Evolutionary conservation across 2,797 vertebrate genomes (phyloP).

Genomic region (Centropyge bicolor): DNA sequence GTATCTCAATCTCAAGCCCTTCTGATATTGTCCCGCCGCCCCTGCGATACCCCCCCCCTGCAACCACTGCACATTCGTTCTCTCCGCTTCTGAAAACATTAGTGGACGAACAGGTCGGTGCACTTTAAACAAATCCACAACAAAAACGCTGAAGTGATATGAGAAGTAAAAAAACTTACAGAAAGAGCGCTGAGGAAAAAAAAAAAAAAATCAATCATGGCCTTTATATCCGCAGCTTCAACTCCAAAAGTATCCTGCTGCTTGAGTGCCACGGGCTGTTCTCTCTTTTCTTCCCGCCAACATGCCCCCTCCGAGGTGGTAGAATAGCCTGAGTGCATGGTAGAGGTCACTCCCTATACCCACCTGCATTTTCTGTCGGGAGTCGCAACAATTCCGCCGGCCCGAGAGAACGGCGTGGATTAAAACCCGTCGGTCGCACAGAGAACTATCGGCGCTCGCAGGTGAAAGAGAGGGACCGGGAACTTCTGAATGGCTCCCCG

Average conservation of each 20-base stretch:
- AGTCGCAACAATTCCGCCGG: slow-evolving; percentile 40
- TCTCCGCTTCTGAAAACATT: slow-evolving; percentile 32
- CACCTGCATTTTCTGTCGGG: slow-evolving; percentile 50
- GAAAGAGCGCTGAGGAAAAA: slow-evolving; percentile 36
- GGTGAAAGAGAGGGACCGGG: slow-evolving; percentile 27
- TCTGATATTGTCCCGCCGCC: slow-evolving; percentile 9
- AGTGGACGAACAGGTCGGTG: slow-evolving; percentile 28
- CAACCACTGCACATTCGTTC: slow-evolving; percentile 6
- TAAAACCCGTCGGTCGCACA: slow-evolving; percentile 53
- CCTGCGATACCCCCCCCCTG: slow-evolving; percentile 10
- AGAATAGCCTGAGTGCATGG: slow-evolving; percentile 78
- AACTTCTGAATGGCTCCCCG: slow-evolving; percentile 59
- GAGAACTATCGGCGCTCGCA: slow-evolving; percentile 28
- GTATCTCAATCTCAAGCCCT: slow-evolving; percentile 70
- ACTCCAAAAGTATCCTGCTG: slow-evolving; percentile 77
- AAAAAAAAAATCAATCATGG: slow-evolving; percentile 78
- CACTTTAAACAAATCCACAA: slow-evolving; percentile 63
- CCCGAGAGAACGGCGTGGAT: slow-evolving; percentile 37
- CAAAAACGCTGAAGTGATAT: slow-evolving; percentile 48
- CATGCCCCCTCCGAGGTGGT: slow-evolving; percentile 75
- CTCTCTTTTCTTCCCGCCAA: slow-evolving; percentile 74
- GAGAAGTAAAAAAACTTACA: slow-evolving; percentile 62
- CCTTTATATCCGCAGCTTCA: slow-evolving; percentile 77
- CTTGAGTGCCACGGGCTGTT: slow-evolving; percentile 75
- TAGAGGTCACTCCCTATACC: slow-evolving; percentile 73